These are phyloP conservation scores for Dorcus parallelipipedus DNA, from an alignment of 2,888 invertebrate species.

Conservation along the genomic window DNA sequence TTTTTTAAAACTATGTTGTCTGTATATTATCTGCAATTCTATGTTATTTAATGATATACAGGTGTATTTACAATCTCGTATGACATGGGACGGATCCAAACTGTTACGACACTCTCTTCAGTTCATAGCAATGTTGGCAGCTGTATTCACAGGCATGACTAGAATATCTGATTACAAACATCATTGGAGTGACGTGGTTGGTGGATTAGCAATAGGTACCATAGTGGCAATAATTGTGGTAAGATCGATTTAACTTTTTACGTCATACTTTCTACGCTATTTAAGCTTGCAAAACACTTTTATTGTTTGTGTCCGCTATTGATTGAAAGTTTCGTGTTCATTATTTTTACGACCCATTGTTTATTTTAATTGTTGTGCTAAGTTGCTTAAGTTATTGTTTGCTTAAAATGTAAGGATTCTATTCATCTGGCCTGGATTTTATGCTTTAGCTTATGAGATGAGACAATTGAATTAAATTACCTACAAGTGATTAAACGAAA, in stretches of 20 bases:
- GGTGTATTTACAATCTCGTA: constrained; percentile 85
- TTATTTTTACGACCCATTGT: too few species aligned
- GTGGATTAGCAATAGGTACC: constrained; percentile 72
- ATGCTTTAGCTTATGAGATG: too few species aligned
- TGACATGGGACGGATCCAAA: constrained; percentile 77
- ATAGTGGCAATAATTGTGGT: constrained; percentile 68
- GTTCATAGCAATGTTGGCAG: constrained; percentile 71
- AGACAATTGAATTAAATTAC: too few species aligned
- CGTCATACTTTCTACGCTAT: constrained; percentile 27
- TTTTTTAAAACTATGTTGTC: too few species aligned
- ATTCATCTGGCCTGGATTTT: too few species aligned
- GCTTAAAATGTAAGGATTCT: too few species aligned
- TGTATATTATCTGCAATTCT: too few species aligned
- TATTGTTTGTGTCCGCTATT: too few species aligned
- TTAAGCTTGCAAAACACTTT: not conserved
- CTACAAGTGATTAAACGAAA: too few species aligned
- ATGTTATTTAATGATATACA: constrained; percentile 37
- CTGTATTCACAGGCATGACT: constrained; percentile 85
- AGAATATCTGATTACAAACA: constrained; percentile 95
- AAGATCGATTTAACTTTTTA: constrained; percentile 41
- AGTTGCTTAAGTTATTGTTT: too few species aligned
- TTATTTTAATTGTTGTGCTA: not conserved
- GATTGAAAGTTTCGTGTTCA: too few species aligned
- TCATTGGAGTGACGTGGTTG: constrained; percentile 95
- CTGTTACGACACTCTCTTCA: constrained; percentile 84